Conservation (phyloP, 2,113 vertebrate genomes). For the Asarcornis scutulata region DNA sequence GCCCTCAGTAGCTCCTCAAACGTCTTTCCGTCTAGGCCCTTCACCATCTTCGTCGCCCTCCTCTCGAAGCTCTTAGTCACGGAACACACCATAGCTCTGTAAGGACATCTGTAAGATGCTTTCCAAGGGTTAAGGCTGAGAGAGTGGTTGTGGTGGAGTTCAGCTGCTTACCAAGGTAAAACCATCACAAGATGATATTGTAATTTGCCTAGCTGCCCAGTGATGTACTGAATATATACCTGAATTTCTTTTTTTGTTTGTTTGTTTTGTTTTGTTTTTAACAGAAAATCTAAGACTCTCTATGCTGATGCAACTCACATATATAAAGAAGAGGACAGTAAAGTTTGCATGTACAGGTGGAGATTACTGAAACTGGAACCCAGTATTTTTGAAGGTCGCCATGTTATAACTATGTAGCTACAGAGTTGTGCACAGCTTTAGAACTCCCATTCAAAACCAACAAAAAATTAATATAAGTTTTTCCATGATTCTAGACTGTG, state of each 20-base stretch:
- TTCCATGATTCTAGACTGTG: neutral
- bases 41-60: no score
- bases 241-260: neutral
- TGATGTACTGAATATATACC: neutral
- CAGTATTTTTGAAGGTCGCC: neutral
- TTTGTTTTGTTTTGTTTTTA: neutral
- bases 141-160: no score
- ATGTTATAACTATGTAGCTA: neutral
- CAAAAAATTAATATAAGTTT: fast-evolving
- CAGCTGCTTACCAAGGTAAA: no score
- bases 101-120: neutral
- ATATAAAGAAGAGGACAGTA: neutral
- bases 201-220: neutral
- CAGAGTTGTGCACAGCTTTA: neutral
- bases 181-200: neutral
- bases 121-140: neutral
- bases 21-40: no score
- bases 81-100: neutral
- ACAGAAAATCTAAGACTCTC: neutral
- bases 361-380: neutral
- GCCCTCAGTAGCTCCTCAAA: no score
- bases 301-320: neutral
- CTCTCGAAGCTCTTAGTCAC: neutral
- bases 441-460: neutral
- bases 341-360: neutral